phyloP scores from a whole-genome alignment of 2,113 vertebrate genomes.

The Lamprologus lemairii region DNA sequence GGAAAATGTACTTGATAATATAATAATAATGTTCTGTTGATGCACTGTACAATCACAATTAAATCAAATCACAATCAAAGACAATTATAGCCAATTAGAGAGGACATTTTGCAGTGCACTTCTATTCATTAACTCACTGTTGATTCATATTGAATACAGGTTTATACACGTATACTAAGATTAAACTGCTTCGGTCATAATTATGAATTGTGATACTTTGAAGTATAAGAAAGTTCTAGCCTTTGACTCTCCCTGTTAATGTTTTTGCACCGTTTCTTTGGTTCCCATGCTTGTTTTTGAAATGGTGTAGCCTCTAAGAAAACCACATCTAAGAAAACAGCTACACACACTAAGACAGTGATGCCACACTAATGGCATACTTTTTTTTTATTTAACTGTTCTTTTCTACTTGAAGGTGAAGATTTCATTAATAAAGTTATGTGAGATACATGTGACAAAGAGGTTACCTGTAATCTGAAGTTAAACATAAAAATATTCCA shows the following conservation, averaged over 20 bases:
- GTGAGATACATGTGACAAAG: neutral
- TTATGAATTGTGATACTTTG: neutral
- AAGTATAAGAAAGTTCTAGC: neutral
- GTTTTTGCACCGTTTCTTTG: neutral
- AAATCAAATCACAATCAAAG: neutral
- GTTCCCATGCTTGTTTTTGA: neutral
- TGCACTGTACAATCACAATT: neutral
- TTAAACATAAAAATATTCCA: neutral
- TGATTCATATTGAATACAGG: neutral
- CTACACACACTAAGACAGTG: neutral
- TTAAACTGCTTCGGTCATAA: neutral
- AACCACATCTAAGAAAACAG: neutral
- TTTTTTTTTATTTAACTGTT: neutral
- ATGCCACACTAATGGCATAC: neutral
- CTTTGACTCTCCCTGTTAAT: neutral
- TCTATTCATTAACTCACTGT: neutral
- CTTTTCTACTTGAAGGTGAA: neutral
- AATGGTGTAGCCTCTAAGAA: neutral
- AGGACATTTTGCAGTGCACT: neutral
- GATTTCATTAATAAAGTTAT: neutral
- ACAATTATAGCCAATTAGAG: neutral
- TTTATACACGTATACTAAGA: neutral
- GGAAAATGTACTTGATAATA: neutral
- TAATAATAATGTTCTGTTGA: neutral
- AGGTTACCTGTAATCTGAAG: neutral